Evolutionary conservation across 2,113 vertebrate species (phyloP), one percentile per base, ranked within the genome.

Genomic region (Glaucomys volans): DNA sequence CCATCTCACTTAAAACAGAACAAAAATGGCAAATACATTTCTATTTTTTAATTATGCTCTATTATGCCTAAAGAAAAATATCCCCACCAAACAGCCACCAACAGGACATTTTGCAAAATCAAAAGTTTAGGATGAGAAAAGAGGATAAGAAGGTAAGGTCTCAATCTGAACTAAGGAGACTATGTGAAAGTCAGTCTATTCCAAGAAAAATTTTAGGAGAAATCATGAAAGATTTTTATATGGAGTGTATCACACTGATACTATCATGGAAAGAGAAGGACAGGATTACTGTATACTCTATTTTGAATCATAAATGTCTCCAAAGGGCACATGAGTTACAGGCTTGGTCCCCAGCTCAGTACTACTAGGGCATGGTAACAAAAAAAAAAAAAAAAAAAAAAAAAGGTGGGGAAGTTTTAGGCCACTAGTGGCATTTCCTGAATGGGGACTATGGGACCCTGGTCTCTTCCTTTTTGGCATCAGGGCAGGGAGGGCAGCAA

Each of bases 1-100:
- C 47, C 74, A 81, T 57, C 40, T 93, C 47, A 40, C 32, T 85
- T 90, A 84, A 96, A 92, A 90, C 14, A 59, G 18, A 79, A 77
- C 42, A 69, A 80, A 92, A 89, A 30, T 2, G 17, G 59, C 16
- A 71, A 59, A 87, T 8, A 76, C 28, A 62, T 44, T 64, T 69
- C 77, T 89, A 40, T 20, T 52, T 87, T 86, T 66, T 66, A 66
- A 44, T 79, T 72, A 84, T 59, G 44, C 30, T 2, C 4, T 94
- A 86, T 30, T 64, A 72, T 75, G 0, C 2, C 40, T 44, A 77
- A 93, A 75, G 37, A 86, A 90, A 89, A 90, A 47, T 66, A 86
- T 18, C 16, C 59, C 13, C 0, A 69, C 4, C 47, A 57, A 52
- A 42, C 44, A 81, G 26, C 47, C 40, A 79, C n/a, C 91, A 91